Evolutionary conservation across 2,888 invertebrate genomes (phyloP), one percentile per base, ranked within the genome.

Genomic region (Portevinia maculata): DNA sequence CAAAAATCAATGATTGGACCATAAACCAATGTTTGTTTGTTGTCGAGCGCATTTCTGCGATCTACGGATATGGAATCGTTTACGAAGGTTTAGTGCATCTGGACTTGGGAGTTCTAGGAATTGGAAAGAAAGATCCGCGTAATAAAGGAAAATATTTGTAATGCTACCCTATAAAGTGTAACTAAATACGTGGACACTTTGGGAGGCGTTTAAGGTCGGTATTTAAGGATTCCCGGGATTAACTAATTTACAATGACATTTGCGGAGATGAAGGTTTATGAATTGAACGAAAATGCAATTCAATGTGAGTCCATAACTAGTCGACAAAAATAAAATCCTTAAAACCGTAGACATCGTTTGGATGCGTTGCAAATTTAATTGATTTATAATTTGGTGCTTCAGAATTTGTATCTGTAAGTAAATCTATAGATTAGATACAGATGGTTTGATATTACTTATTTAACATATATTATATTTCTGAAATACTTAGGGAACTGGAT

Each of bases 131-230:
- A 57, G 15, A 64, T 57, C 24, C 11, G 71, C n/a, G 65, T 53
- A 65, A 65, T 79, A 79, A 79, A 71, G 71, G 41, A 65, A 78
- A 79, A 79, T 79, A 79, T 79, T 79, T 79, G 78, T 79, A 79
- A 79, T 65, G 59, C 48, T 41, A 60, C 41, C 32, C 30, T 21
- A 24, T 3, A 15, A 44, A 9, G 13, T n/a, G 9, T 19, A 30
- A 30, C 17, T 30, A 41, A 15, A 11, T 19, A 30, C 37, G 9
- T 11, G n/a, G 11, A 5, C 4, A 28, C 28, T 9, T 11, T 24
- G 7, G n/a, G 15, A 15, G 74, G 57, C 52, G 67, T 75, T 59
- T 13, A 17, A 9, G 32, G 24, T 67, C 50, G 50, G 41, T 67
- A 59, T 75, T 75, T 75, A 67, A 11, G 32, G 11, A 17, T 44